These are phyloP conservation scores for Mobula birostris DNA, from an alignment of 2,113 vertebrate species.

Conservation along the genomic window DNA sequence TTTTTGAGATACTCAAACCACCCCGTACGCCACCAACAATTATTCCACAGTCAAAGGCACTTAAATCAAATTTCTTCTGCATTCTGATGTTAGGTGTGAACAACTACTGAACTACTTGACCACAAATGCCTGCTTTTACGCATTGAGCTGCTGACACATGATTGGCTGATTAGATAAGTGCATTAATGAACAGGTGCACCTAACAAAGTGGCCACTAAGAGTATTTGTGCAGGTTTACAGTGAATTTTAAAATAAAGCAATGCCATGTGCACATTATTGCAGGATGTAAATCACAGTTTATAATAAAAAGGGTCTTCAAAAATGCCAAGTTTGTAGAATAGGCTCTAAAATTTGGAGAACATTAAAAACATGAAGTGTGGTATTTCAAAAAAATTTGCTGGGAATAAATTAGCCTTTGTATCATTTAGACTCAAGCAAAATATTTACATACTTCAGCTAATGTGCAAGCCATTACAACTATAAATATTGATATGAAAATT, in stretches of 20 bases:
- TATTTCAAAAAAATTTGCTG: background rate
- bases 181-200: no score
- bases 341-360: background rate
- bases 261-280: background rate
- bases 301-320: background rate
- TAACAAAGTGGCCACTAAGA: no score
- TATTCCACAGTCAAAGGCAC: no score
- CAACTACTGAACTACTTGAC: no score
- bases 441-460: background rate
- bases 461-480: background rate
- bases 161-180: no score
- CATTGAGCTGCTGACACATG: no score
- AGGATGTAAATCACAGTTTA: background rate
- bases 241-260: background rate
- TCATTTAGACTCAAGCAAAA: background rate
- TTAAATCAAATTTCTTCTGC: no score
- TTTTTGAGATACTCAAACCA: no score
- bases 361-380: background rate
- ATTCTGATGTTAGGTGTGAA: no score
- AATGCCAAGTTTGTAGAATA: background rate
- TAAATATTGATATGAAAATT: background rate
- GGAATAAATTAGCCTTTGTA: background rate
- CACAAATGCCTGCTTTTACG: no score
- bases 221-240: no score
- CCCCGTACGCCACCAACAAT: no score